These are phyloP conservation scores for Agrilus mali DNA, from an alignment of 2,888 invertebrate species.

Conservation along the genomic window DNA sequence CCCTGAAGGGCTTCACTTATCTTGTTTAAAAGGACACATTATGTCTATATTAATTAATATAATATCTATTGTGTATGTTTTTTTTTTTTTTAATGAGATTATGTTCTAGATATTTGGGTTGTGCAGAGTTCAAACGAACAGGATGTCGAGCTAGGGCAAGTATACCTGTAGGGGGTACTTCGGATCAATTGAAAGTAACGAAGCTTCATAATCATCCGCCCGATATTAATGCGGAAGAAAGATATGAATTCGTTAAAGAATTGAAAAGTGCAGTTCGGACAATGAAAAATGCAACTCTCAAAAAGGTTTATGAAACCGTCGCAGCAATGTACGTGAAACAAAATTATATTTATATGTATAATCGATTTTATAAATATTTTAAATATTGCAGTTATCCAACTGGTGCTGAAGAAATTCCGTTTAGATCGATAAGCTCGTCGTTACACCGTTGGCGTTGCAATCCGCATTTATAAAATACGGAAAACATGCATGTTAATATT, in stretches of 20 bases:
- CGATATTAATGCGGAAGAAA: conserved; percentile 23
- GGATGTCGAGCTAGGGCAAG: conserved; percentile 26
- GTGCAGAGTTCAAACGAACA: conserved; percentile 22
- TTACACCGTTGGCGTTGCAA: conserved; percentile 9
- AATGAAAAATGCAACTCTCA: conserved; percentile 13
- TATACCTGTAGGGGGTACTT: conserved; percentile 20
- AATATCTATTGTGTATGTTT: background rate
- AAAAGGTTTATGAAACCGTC: conserved; percentile 24
- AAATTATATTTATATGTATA: background rate
- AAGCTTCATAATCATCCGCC: conserved; percentile 27
- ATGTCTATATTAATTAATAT: too few species aligned
- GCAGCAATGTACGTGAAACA: conserved; percentile 20
- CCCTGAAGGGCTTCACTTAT: too few species aligned
- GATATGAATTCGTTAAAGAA: conserved; percentile 21
- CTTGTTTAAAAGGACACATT: too few species aligned
- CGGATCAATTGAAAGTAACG: conserved; percentile 20
- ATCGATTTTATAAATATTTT: background rate
- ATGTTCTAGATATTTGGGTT: conserved; percentile 22
- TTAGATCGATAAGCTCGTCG: conserved; percentile 7
- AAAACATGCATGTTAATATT: too few species aligned
- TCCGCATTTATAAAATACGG: conserved; percentile 3
- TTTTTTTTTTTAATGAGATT: background rate
- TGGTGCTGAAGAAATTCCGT: conserved; percentile 7
- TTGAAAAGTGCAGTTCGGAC: conserved; percentile 19
- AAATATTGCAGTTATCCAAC: conserved; percentile 7